A percentile compares a stretch with the other conserved stretches of the same genome.
Conservation (phyloP, 2,113 vertebrate species). For the Bubo scandiacus region DNA sequence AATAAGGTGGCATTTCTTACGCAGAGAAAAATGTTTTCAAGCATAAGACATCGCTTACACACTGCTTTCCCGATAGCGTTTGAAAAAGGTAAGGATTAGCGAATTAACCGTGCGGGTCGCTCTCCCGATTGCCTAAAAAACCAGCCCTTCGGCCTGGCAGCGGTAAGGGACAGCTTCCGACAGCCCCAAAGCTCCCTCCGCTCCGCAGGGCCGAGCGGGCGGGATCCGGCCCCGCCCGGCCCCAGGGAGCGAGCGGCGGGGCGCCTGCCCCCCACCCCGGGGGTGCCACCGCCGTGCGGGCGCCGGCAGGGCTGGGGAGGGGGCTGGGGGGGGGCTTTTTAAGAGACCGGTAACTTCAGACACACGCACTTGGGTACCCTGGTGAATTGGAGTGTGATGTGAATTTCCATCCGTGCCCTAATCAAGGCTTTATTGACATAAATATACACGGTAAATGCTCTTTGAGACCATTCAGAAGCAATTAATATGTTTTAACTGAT, state of each 20-base stretch:
- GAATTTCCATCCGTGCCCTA: constrained; percentile 21
- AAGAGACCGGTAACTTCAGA: not conserved
- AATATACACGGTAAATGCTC: constrained; percentile 22
- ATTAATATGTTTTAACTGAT: constrained; percentile 50
- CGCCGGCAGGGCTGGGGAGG: too few relatives aligned
- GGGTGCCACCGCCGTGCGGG: too few relatives aligned
- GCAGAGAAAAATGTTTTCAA: not conserved
- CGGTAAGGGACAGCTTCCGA: not conserved
- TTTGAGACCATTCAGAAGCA: constrained; percentile 38
- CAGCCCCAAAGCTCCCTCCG: too few relatives aligned
- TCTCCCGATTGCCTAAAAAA: not conserved
- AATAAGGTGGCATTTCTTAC: not conserved
- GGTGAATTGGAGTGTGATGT: not conserved
- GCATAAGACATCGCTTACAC: not conserved
- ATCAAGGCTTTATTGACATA: constrained; percentile 29
- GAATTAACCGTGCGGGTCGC: not conserved
- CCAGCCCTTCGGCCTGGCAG: not conserved
- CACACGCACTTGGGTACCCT: not conserved
- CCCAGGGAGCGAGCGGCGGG: too few relatives aligned
- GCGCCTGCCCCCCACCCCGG: not conserved
- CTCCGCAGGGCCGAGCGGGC: too few relatives aligned
- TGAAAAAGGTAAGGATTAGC: not conserved
- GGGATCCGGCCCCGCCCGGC: not conserved
- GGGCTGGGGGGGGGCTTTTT: not conserved
- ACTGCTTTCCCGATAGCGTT: not conserved